These are phyloP conservation scores for Wasmannia auropunctata DNA, from an alignment of 1,140 invertebrate species.

Conservation along the genomic window DNA sequence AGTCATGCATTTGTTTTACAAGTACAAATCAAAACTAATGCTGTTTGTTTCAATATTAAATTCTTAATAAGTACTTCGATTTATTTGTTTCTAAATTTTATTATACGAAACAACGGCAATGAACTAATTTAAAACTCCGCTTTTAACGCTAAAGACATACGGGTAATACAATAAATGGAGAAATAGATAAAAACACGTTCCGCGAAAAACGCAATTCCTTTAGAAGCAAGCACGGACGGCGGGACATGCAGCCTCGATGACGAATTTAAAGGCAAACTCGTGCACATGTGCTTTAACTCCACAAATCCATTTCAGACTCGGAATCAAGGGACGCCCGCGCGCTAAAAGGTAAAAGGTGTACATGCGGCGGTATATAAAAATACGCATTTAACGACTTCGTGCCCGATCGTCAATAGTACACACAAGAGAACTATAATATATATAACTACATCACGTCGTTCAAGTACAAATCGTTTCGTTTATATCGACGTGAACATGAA, in stretches of 20 bases:
- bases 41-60: neutral
- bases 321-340: neutral
- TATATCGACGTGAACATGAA: neutral
- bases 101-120: neutral
- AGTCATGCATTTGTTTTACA: neutral
- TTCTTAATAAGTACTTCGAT: too few relatives aligned
- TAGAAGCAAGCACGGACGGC: neutral
- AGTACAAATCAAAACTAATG: neutral
- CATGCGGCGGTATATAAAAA: constrained; percentile 2
- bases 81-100: neutral
- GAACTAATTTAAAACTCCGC: neutral
- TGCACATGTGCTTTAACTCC: constrained; percentile 13
- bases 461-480: neutral
- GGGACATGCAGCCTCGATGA: neutral
- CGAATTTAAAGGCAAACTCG: constrained; percentile 12
- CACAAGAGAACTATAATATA: neutral
- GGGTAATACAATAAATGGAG: neutral
- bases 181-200: constrained; percentile 17
- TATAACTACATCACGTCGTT: neutral
- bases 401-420: neutral
- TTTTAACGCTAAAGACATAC: neutral
- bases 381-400: neutral
- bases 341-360: constrained; percentile 27
- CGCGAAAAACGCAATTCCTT: constrained; percentile 19
- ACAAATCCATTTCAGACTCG: constrained; percentile 10